Evolutionary conservation across 2,888 invertebrate genomes (phyloP).

Genomic region (Brachyptera putata): DNA sequence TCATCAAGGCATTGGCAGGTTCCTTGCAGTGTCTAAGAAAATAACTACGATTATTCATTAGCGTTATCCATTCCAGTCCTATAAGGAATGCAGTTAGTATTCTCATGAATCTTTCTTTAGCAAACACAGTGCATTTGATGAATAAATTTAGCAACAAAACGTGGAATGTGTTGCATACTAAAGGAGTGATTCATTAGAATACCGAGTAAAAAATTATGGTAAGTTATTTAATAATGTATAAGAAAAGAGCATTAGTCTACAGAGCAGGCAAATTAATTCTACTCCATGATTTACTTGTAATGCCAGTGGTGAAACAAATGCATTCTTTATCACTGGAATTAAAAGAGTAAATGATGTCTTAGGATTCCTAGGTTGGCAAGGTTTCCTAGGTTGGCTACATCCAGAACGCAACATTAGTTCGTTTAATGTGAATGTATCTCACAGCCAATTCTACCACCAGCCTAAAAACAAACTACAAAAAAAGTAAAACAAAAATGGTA

Average conservation of each 20-base stretch:
- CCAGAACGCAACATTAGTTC: constrained; percentile 13
- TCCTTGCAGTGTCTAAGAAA: background rate
- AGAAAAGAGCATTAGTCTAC: background rate
- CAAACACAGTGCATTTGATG: background rate
- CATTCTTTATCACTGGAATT: too few relatives aligned
- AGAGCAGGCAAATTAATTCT: background rate
- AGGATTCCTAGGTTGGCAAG: background rate
- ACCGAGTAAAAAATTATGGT: too few relatives aligned
- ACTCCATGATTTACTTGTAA: too few relatives aligned
- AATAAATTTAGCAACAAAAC: background rate
- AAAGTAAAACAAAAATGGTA: constrained; percentile 11
- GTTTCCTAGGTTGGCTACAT: background rate
- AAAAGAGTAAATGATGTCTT: too few relatives aligned
- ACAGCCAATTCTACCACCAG: constrained; percentile 8
- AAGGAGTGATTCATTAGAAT: too few relatives aligned
- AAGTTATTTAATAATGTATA: too few relatives aligned
- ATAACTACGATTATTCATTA: background rate
- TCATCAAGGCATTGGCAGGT: background rate
- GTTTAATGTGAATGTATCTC: constrained; percentile 13
- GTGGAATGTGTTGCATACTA: too few relatives aligned
- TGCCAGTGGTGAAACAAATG: too few relatives aligned
- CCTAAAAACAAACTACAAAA: constrained; percentile 3
- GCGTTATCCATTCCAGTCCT: background rate
- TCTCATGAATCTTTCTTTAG: background rate
- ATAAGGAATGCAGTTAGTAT: background rate